A percentile compares a stretch with the other conserved stretches of the same genome.
phyloP scores from a whole-genome alignment of 1,140 invertebrate genomes.

The Coenobita brevimanus region DNA sequence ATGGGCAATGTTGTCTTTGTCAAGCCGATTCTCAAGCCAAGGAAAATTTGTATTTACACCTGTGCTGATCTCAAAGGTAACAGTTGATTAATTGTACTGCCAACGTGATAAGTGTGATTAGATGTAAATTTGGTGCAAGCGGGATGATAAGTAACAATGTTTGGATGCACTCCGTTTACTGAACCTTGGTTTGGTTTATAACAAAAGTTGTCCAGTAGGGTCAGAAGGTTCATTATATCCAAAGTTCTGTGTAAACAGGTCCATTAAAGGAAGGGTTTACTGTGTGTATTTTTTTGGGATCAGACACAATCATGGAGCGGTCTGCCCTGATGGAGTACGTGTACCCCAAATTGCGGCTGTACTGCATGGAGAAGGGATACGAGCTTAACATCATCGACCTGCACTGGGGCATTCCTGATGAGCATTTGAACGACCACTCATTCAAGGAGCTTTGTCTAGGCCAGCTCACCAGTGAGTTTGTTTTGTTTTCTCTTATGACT shows the following conservation, averaged over 20 bases:
- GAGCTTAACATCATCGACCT: constrained; percentile 82
- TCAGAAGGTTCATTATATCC: too few relatives aligned
- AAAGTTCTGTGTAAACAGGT: too few relatives aligned
- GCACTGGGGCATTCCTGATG: constrained; percentile 81
- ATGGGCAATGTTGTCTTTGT: constrained; percentile 76
- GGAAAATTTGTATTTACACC: constrained; percentile 81
- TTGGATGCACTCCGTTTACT: too few relatives aligned
- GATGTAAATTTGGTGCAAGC: too few relatives aligned
- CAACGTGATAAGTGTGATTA: too few relatives aligned
- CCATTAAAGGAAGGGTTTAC: too few relatives aligned
- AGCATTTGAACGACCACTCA: constrained; percentile 81
- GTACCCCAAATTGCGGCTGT: constrained; percentile 78
- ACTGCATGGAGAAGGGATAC: constrained; percentile 79
- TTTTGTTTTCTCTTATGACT: too few relatives aligned
- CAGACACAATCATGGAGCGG: constrained; percentile 65
- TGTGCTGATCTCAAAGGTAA: constrained; percentile 82
- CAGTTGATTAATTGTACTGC: not conserved
- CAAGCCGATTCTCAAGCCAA: constrained; percentile 73
- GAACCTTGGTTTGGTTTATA: too few relatives aligned
- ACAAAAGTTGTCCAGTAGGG: too few relatives aligned
- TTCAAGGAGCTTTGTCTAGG: constrained; percentile 84
- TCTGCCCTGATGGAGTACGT: constrained; percentile 72
- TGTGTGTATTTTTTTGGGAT: too few relatives aligned
- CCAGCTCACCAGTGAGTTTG: constrained; percentile 80
- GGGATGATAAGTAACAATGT: too few relatives aligned